Conservation (phyloP, 2,113 vertebrate species). For the Actenoides hombroni region DNA sequence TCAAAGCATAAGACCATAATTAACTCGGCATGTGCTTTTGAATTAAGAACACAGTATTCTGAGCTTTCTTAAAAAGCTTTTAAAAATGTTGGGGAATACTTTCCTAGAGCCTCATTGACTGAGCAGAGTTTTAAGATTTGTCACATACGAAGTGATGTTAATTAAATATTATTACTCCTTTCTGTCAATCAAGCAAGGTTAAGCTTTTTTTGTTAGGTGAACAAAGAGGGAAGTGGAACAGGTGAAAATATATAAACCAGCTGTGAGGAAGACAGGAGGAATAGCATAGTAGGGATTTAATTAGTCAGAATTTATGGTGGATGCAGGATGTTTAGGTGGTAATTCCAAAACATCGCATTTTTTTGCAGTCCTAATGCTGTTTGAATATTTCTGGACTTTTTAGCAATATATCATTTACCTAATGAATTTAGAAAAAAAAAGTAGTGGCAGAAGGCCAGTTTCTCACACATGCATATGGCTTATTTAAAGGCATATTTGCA, state of each 20-base stretch:
- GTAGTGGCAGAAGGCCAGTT: background rate
- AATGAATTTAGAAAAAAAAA: conserved; percentile 2
- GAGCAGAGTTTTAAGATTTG: conserved; percentile 73
- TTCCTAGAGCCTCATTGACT: conserved; percentile 60
- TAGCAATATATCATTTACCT: background rate
- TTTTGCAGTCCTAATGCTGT: conserved; percentile 14
- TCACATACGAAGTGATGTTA: conserved; percentile 70
- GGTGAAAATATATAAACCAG: conserved; percentile 45
- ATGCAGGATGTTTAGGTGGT: conserved; percentile 37
- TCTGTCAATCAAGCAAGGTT: conserved; percentile 52
- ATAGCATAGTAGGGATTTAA: conserved; percentile 37
- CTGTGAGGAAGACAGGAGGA: conserved; percentile 44
- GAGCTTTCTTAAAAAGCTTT: conserved; percentile 66
- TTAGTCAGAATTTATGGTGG: conserved; percentile 24
- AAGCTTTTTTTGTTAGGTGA: conserved; percentile 54
- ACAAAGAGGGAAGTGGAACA: conserved; percentile 39
- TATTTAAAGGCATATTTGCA: background rate
- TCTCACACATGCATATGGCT: background rate
- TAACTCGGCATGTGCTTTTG: conserved; percentile 77
- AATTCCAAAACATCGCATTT: conserved; percentile 26
- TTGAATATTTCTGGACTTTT: conserved; percentile 9
- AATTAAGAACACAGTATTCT: conserved; percentile 76
- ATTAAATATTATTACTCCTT: conserved; percentile 70
- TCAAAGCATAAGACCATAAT: conserved; percentile 75
- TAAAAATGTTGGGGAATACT: conserved; percentile 57